phyloP scores from a whole-genome alignment of 1,140 invertebrate genomes.

The Dinothrombium tinctorium region DNA sequence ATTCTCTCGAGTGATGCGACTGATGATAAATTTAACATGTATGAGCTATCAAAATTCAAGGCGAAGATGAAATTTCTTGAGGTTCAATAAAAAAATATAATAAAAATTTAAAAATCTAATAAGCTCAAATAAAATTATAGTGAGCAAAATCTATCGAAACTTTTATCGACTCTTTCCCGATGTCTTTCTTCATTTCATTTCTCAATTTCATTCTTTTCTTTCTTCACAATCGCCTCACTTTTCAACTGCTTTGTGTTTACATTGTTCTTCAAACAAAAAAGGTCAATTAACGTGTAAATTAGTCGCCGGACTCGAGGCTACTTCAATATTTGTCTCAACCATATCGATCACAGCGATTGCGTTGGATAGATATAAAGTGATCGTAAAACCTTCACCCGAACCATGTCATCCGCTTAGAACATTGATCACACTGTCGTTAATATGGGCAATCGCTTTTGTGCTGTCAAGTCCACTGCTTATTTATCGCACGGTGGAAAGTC shows the following conservation, averaged over 20 bases:
- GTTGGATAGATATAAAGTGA: constrained; percentile 37
- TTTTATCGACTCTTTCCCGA: too few species aligned
- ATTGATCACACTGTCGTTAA: constrained; percentile 37
- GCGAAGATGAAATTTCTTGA: too few species aligned
- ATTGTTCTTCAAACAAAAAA: not conserved
- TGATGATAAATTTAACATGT: too few species aligned
- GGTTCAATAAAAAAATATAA: too few species aligned
- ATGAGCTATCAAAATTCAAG: too few species aligned
- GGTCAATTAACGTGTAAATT: constrained; percentile 40
- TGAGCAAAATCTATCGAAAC: too few species aligned
- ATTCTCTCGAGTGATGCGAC: too few species aligned
- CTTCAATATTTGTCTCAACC: constrained; percentile 64
- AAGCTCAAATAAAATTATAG: too few species aligned
- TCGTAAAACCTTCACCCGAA: constrained; percentile 50
- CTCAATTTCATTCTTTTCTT: not conserved
- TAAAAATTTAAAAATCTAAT: too few species aligned
- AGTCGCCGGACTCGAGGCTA: constrained; percentile 50
- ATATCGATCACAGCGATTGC: constrained; percentile 72
- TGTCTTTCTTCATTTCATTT: not conserved
- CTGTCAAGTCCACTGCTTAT: constrained; percentile 53
- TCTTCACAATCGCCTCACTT: not conserved
- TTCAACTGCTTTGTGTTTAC: not conserved
- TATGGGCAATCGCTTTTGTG: constrained; percentile 50
- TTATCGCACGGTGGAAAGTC: constrained; percentile 31
- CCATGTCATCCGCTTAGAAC: constrained; percentile 42